A percentile compares a stretch with the other conserved stretches of the same genome.
Evolutionary conservation across 1,140 invertebrate species (phyloP).

Genomic region (Rhyacophila brunnea): DNA sequence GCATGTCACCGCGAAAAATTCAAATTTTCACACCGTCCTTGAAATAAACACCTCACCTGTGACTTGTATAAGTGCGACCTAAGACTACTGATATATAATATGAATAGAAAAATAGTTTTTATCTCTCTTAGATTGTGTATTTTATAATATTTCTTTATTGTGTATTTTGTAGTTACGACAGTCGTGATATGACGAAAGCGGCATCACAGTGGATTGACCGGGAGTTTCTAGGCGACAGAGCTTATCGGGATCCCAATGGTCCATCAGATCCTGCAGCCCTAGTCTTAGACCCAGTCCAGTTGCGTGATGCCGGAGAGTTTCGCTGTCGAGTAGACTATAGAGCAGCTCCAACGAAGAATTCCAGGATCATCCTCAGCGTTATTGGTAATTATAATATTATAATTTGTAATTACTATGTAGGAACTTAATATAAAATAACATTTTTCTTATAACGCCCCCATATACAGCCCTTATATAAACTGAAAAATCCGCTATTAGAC

Average conservation of each 20-base stretch:
- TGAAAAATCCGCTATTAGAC: too few relatives aligned
- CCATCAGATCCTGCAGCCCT: slow-evolving; percentile 61
- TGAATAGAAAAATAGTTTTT: too few relatives aligned
- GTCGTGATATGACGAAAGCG: slow-evolving; percentile 66
- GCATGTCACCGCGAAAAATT: too few relatives aligned
- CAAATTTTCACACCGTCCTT: too few relatives aligned
- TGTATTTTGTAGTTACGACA: slow-evolving; percentile 66
- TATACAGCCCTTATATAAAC: too few relatives aligned
- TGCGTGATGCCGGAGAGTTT: slow-evolving; percentile 72
- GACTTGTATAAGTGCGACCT: too few relatives aligned
- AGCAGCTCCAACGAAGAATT: slow-evolving; percentile 77
- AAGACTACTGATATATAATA: too few relatives aligned
- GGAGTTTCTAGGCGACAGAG: slow-evolving; percentile 43
- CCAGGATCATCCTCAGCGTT: slow-evolving; percentile 73
- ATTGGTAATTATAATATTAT: slow-evolving; percentile 68
- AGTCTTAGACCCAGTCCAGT: slow-evolving; percentile 69
- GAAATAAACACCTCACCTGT: too few relatives aligned
- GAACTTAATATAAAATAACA: too few relatives aligned
- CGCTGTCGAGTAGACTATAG: slow-evolving; percentile 80
- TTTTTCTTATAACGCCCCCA: too few relatives aligned
- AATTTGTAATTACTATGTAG: slow-evolving; percentile 2
- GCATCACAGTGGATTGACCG: slow-evolving; percentile 78
- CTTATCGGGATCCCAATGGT: slow-evolving; percentile 69
- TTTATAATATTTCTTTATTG: too few relatives aligned
- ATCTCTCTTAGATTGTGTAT: too few relatives aligned